phyloP scores from a whole-genome alignment of 2,797 vertebrate species.

The Danio tinwini region DNA sequence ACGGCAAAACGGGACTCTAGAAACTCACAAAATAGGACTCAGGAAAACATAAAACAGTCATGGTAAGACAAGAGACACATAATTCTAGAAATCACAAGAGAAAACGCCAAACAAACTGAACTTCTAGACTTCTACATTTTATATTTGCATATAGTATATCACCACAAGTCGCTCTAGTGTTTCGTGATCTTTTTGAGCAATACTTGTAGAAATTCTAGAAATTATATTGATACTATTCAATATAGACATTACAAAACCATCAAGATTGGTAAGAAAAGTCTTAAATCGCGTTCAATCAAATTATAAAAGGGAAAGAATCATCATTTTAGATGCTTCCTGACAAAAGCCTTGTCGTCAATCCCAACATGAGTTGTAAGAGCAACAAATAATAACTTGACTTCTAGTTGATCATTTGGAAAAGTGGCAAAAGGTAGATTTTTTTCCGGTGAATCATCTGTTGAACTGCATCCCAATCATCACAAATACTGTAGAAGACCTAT shows the following conservation, averaged over 20 bases:
- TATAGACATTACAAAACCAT: background rate
- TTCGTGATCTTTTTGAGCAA: background rate
- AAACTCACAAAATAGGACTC: slow-evolving; percentile 10
- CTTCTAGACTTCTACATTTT: background rate
- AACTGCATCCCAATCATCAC: too few relatives aligned
- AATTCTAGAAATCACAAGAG: background rate
- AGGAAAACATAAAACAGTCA: background rate
- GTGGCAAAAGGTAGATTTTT: too few relatives aligned
- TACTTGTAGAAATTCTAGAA: background rate
- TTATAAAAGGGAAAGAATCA: background rate
- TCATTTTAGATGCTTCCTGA: background rate
- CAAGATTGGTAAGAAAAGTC: background rate
- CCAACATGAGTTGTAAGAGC: too few relatives aligned
- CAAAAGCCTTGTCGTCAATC: too few relatives aligned
- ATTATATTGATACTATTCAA: background rate
- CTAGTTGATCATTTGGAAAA: too few relatives aligned
- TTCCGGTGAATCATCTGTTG: too few relatives aligned
- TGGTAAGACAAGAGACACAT: background rate
- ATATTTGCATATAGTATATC: too few relatives aligned
- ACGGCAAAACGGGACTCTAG: background rate
- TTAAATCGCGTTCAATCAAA: background rate
- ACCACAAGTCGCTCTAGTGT: background rate
- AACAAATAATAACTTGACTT: too few relatives aligned
- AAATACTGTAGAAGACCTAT: too few relatives aligned
- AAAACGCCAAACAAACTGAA: background rate